Evolutionary conservation across 2,797 vertebrate genomes (phyloP).

Genomic region (Diglossa cyanea): DNA sequence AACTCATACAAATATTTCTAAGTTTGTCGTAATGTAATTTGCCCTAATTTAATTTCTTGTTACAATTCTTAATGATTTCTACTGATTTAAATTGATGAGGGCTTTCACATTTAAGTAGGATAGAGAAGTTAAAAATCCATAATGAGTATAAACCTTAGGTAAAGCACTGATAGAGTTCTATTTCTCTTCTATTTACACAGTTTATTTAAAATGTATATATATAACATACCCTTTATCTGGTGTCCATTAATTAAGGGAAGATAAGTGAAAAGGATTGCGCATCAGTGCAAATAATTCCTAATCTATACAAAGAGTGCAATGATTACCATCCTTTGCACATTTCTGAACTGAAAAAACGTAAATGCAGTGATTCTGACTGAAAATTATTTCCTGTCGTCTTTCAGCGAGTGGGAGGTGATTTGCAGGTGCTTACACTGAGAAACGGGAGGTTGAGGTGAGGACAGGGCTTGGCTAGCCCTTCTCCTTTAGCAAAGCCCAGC

Average conservation of each 20-base stretch:
- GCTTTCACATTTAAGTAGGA: background rate
- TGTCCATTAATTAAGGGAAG: background rate
- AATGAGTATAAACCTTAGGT: background rate
- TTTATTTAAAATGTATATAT: background rate
- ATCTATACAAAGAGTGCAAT: background rate
- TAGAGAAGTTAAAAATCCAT: background rate
- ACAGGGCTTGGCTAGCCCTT: background rate
- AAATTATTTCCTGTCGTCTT: background rate
- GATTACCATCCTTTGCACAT: background rate
- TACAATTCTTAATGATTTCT: background rate
- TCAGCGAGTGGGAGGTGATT: background rate
- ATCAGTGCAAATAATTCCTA: background rate
- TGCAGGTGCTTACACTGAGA: background rate
- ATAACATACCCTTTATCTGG: background rate
- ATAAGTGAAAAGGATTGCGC: background rate
- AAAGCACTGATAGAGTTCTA: background rate
- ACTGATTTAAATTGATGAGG: background rate
- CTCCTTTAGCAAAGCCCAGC: background rate
- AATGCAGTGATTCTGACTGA: background rate
- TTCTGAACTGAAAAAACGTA: background rate
- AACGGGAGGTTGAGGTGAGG: background rate
- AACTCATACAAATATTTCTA: background rate
- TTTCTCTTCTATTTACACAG: background rate
- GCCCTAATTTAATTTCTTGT: background rate
- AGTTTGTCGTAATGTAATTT: accelerated